Conservation (phyloP, 2,113 vertebrate genomes). For the Salvelinus sp. region DNA sequence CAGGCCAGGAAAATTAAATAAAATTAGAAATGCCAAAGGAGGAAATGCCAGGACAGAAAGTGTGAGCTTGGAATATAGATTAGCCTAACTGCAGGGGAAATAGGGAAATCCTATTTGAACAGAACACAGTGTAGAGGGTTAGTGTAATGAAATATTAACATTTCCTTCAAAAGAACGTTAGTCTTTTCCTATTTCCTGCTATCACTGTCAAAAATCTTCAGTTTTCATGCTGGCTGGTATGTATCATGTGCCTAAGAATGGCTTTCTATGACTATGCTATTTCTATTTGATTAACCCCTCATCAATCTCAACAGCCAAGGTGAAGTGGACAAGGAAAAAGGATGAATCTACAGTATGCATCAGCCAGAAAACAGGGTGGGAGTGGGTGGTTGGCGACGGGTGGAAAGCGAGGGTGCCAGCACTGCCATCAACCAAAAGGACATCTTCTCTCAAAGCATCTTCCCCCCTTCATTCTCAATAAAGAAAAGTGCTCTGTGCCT, state of each 20-base stretch:
- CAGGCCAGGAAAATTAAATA: slow-evolving; percentile 67
- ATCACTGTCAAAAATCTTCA: not conserved
- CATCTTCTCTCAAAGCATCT: slow-evolving; percentile 51
- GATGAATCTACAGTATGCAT: slow-evolving; percentile 32
- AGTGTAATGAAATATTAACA: too few relatives aligned
- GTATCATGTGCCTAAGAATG: too few relatives aligned
- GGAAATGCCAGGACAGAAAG: not conserved
- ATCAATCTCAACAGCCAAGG: slow-evolving; percentile 7
- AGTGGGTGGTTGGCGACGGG: not conserved
- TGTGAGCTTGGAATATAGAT: not conserved
- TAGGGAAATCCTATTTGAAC: not conserved
- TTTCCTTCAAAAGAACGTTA: not conserved
- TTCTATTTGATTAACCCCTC: not conserved
- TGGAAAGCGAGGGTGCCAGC: slow-evolving; percentile 50
- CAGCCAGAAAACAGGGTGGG: slow-evolving; percentile 47
- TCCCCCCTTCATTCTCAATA: slow-evolving; percentile 33
- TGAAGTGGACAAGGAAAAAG: slow-evolving; percentile 31
- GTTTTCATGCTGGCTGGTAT: too few relatives aligned
- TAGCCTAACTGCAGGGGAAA: not conserved
- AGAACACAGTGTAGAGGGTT: too few relatives aligned
- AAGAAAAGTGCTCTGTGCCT: slow-evolving; percentile 25
- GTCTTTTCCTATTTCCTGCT: not conserved
- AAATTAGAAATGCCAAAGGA: slow-evolving; percentile 69
- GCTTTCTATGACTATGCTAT: not conserved
- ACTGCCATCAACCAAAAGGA: slow-evolving; percentile 33